Percentiles rank a stretch among this genome's conserved stretches.
Conservation (phyloP, 2,888 invertebrate genomes). For the Sussaba pulchella region DNA sequence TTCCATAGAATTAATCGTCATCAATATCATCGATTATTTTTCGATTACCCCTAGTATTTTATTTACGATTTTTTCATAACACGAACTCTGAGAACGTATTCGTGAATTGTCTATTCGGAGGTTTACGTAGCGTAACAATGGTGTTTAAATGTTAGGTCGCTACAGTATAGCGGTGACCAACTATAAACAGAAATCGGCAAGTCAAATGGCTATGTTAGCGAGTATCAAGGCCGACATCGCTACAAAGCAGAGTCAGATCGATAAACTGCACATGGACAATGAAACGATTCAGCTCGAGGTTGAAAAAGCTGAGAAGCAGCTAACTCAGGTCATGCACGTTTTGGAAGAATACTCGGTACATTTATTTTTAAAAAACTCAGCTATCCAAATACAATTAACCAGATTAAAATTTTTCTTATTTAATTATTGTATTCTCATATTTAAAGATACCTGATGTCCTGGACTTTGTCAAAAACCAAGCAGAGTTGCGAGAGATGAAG, state of each 20-base stretch:
- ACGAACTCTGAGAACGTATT: no score
- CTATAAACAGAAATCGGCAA: slow-evolving; percentile 86
- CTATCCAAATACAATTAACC: neutral
- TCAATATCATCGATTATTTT: neutral
- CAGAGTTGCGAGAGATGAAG: slow-evolving; percentile 85
- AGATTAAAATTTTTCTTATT: no score
- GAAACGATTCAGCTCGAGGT: slow-evolving; percentile 83
- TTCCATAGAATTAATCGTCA: neutral
- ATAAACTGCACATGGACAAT: slow-evolving; percentile 84
- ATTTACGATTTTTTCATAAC: no score
- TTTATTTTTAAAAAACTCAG: slow-evolving; percentile 4
- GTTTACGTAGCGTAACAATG: no score
- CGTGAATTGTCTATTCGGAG: no score
- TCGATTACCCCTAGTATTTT: no score
- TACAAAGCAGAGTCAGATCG: slow-evolving; percentile 83
- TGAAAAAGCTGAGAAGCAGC: slow-evolving; percentile 81
- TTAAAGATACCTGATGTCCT: slow-evolving; percentile 85
- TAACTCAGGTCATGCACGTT: slow-evolving; percentile 83
- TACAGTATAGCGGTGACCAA: slow-evolving; percentile 86
- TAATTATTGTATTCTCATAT: no score
- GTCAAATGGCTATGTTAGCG: slow-evolving; percentile 85
- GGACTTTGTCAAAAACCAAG: slow-evolving; percentile 86
- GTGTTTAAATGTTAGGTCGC: slow-evolving; percentile 68
- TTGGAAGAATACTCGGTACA: slow-evolving; percentile 83
- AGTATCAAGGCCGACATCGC: slow-evolving; percentile 84